Evolutionary conservation across 2,113 vertebrate species (phyloP).

Genomic region (Pteropus alecto): DNA sequence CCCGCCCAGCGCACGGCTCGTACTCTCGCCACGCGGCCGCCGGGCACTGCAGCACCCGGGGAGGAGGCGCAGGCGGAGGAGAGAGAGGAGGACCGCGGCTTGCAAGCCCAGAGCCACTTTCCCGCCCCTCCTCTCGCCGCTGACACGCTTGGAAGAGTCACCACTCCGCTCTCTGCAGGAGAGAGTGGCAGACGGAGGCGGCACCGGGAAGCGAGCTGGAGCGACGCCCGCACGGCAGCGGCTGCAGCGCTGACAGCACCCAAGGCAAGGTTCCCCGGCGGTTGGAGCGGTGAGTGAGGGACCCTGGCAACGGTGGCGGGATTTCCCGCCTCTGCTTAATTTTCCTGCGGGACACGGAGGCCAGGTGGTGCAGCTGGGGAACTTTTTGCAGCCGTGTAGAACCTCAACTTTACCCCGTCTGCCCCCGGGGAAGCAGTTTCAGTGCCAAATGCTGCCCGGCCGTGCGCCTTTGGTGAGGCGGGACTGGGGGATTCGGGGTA

Average conservation of each 20-base stretch:
- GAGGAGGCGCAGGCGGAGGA: neutral
- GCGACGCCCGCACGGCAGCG: neutral
- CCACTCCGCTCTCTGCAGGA: slow-evolving; percentile 48
- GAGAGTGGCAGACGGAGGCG: slow-evolving; percentile 53
- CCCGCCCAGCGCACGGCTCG: slow-evolving; percentile 29
- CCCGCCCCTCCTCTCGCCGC: slow-evolving; percentile 61
- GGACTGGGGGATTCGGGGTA: neutral
- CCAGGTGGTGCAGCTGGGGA: slow-evolving; percentile 2
- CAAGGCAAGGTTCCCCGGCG: neutral
- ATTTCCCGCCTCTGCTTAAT: neutral
- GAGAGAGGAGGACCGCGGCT: slow-evolving; percentile 60
- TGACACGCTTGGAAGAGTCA: slow-evolving; percentile 50
- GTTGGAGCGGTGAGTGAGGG: slow-evolving; percentile 56
- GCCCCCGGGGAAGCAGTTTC: neutral
- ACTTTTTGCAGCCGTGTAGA: slow-evolving; percentile 55
- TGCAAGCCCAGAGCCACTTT: slow-evolving; percentile 57
- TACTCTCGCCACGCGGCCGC: slow-evolving; percentile 56
- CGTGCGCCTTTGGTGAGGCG: neutral
- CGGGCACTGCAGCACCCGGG: slow-evolving; percentile 71
- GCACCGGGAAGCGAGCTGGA: slow-evolving; percentile 15
- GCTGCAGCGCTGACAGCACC: neutral
- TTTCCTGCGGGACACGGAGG: neutral
- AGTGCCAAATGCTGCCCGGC: neutral
- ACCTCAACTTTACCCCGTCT: slow-evolving; percentile 49
- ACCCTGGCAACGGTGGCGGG: neutral